Percentiles rank a stretch among this genome's conserved stretches.
These are phyloP conservation scores for Pelagia noctiluca DNA, from an alignment of 30 jellyfish, hydroid and myxozoan genomes.

Conservation along the genomic window DNA sequence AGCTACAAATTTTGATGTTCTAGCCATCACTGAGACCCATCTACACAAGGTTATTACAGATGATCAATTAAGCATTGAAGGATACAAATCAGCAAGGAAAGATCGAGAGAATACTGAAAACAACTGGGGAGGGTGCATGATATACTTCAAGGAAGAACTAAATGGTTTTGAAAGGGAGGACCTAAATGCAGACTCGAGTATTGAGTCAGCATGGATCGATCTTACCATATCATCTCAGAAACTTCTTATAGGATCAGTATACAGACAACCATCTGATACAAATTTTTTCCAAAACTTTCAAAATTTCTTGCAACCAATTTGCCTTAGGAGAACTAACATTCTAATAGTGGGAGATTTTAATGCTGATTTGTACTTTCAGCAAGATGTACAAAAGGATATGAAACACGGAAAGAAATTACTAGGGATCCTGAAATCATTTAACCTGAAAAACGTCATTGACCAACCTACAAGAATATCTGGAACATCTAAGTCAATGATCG, in stretches of 20 bases:
- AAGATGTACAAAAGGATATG: constrained; percentile 8
- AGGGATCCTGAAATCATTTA: constrained; percentile 60
- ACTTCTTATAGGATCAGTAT: background rate
- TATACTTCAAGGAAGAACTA: background rate
- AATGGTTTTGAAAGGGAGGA: constrained; percentile 14
- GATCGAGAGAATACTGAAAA: background rate
- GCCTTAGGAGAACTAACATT: background rate
- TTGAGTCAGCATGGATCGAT: constrained; percentile 19
- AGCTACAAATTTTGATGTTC: constrained; percentile 7
- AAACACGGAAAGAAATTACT: constrained; percentile 48
- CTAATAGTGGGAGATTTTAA: constrained; percentile 1
- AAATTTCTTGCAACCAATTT: background rate
- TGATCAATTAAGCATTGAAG: constrained; percentile 11
- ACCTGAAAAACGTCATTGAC: constrained; percentile 53
- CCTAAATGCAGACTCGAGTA: background rate
- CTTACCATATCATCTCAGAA: constrained; percentile 8
- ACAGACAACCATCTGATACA: constrained; percentile 9
- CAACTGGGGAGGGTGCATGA: constrained; percentile 33
- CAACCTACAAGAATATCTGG: constrained; percentile 63
- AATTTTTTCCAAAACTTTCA: background rate
- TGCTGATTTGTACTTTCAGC: constrained; percentile 3
- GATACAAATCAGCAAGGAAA: background rate
- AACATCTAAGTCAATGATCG: constrained; percentile 47
- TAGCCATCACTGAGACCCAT: background rate
- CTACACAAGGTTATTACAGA: background rate